Base-by-base conservation (phyloP, 64 coral and sea anemone genomes). In the Montipora cactus region DNA sequence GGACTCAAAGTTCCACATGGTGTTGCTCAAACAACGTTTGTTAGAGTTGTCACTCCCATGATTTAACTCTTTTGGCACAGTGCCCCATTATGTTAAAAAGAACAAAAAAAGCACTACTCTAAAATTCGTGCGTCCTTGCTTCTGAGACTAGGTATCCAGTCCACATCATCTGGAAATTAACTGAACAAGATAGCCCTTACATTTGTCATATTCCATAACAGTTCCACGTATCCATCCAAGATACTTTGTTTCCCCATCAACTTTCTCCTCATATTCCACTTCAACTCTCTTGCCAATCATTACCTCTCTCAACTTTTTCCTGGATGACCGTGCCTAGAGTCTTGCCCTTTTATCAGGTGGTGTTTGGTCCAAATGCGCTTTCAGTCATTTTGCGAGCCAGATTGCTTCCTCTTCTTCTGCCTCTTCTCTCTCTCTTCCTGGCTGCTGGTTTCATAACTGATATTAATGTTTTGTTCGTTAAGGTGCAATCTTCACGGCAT, bases 261-360 rank as follows among this genome's bases (percentile, higher is more conserved):
- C 18, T 59, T 85, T 74, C 37, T 84, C 90, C 75, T 92, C 51
- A 25, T 85, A 76, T 73, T 92, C 80, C 20, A 92, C 80, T 64
- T 92, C 80, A 18, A 92, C 50, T 46, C 14, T 18, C 44, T 19
- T 84, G 16, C 75, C 61, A 8, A 85, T 76, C 22, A 92, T 23
- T 59, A 70, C 70, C 44, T 55, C 19, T 75, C 90, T 52, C 18
- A 67, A 48, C 84, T 47, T 92, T 57, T 69, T 19, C 75, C 77
- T 92, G 14, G 19, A 3, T 28, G 28, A 18, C 47, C 75, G 8
- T 76, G n/a, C n/a, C 3, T 10, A n/a, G 7, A 88, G 53, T 28
- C n/a, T 59, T 20, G 67, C 80, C 23, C 53, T 84, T 78, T 69
- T 77, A 28, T 78, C 80, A 44, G 90, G 81, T 44, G 64, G 90